Evolutionary conservation across 2,888 invertebrate genomes (phyloP).

Genomic region (Sesamia inferens): DNA sequence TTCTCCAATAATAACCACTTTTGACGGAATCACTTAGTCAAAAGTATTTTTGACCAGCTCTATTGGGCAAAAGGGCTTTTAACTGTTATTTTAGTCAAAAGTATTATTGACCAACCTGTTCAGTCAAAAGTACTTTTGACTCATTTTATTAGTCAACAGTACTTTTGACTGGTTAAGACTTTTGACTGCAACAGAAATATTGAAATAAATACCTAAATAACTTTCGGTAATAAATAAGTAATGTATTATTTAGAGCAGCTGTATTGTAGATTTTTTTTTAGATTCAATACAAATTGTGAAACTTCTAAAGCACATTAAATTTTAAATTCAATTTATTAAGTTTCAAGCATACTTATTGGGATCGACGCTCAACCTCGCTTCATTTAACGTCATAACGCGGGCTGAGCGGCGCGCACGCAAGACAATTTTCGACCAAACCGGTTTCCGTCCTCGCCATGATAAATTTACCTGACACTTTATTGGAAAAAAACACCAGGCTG

Average conservation of each 20-base stretch:
- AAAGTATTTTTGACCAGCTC: too few relatives aligned
- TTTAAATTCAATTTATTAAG: constrained; percentile 24
- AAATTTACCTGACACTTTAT: constrained; percentile 65
- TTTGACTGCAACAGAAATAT: too few relatives aligned
- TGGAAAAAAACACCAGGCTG: constrained; percentile 53
- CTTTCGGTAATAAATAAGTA: background rate
- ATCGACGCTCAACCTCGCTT: constrained; percentile 13
- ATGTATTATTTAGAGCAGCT: background rate
- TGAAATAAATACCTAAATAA: background rate
- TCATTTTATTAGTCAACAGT: too few relatives aligned
- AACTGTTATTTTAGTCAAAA: too few relatives aligned
- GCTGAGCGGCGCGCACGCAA: constrained; percentile 35
- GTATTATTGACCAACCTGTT: too few relatives aligned
- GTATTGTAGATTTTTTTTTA: background rate
- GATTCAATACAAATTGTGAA: background rate
- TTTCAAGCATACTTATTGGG: constrained; percentile 14
- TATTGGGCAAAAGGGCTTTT: too few relatives aligned
- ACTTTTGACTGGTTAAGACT: too few relatives aligned
- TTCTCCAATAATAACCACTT: too few relatives aligned
- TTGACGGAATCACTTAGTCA: too few relatives aligned
- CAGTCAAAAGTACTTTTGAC: too few relatives aligned
- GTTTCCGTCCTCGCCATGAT: constrained; percentile 58
- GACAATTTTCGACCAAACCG: constrained; percentile 70
- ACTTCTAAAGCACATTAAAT: background rate
- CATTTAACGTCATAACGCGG: constrained; percentile 38